Evolutionary conservation across 2,113 vertebrate genomes (phyloP).

Genomic region (Chlamydotis undulata): DNA sequence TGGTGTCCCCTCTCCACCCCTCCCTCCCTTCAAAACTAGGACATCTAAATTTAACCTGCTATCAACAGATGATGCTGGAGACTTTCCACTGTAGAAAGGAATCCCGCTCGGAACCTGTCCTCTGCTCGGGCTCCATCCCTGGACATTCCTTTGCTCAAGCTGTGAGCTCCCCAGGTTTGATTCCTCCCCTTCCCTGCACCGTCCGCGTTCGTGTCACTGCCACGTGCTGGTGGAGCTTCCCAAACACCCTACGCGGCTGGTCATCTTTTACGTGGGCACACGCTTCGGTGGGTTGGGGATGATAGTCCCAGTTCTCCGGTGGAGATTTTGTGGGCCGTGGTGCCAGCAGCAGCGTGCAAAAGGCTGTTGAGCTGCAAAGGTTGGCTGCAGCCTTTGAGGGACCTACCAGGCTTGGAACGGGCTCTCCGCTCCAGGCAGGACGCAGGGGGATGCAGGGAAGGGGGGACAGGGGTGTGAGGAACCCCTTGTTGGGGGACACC

Average conservation of each 20-base stretch:
- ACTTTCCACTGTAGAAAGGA: slow-evolving; percentile 35
- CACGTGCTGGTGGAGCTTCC: not conserved
- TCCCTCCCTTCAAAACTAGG: slow-evolving; percentile 3
- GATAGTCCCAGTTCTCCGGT: not conserved
- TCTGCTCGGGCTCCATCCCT: not conserved
- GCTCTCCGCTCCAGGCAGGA: not conserved
- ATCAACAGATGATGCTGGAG: slow-evolving; percentile 35
- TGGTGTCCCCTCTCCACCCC: slow-evolving; percentile 2
- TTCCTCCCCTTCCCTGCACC: not conserved
- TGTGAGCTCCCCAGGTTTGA: not conserved
- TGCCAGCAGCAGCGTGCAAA: not conserved
- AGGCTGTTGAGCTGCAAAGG: not conserved
- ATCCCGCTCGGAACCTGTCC: slow-evolving; percentile 27
- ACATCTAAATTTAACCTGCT: slow-evolving; percentile 72
- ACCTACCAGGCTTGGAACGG: not conserved
- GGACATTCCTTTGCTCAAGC: not conserved
- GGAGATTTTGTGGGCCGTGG: too few relatives aligned
- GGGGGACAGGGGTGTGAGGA: not conserved
- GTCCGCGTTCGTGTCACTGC: not conserved
- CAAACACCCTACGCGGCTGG: fast-evolving
- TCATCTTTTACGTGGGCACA: fast-evolving
- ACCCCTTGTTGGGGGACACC: not conserved
- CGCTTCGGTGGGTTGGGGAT: fast-evolving
- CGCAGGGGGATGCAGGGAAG: not conserved
- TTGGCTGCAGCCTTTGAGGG: not conserved